Conservation (phyloP, 2,797 vertebrate genomes). For the Pseudochirops corinnae region DNA sequence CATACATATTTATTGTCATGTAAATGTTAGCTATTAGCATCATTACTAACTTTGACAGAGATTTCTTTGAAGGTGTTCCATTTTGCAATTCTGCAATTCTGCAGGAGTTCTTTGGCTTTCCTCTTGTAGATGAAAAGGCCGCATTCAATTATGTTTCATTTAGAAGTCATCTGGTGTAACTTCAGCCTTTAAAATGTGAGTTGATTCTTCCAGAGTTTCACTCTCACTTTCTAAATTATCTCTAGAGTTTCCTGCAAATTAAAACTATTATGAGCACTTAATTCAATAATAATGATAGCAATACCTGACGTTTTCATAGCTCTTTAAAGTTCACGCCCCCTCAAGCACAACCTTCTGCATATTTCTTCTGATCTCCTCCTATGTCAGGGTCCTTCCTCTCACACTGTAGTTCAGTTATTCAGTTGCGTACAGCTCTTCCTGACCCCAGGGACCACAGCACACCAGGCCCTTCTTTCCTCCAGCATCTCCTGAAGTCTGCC, state of each 20-base stretch:
- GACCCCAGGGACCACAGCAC: neutral
- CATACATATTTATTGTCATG: neutral
- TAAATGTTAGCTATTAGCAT: neutral
- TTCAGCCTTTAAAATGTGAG: conserved; percentile 33
- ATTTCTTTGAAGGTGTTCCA: conserved; percentile 52
- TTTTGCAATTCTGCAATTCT: conserved; percentile 42
- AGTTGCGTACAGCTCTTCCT: neutral
- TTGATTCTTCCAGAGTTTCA: conserved; percentile 18
- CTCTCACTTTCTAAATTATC: conserved; percentile 35
- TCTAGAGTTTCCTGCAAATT: neutral
- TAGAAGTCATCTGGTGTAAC: conserved; percentile 10
- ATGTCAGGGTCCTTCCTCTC: neutral
- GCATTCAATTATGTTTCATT: conserved; percentile 11
- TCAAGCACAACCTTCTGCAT: neutral
- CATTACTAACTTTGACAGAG: conserved; percentile 7
- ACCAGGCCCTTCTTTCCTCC: neutral
- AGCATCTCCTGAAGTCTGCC: neutral
- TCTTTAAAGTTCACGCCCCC: neutral
- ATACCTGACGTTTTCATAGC: neutral
- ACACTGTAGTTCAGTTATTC: neutral
- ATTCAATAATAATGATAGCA: neutral
- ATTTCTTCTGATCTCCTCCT: neutral
- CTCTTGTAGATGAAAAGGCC: conserved; percentile 19
- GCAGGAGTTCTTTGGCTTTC: conserved; percentile 31
- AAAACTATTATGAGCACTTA: neutral